Conservation (phyloP, 1,140 invertebrate genomes). For the Adoxophyes honmai region DNA sequence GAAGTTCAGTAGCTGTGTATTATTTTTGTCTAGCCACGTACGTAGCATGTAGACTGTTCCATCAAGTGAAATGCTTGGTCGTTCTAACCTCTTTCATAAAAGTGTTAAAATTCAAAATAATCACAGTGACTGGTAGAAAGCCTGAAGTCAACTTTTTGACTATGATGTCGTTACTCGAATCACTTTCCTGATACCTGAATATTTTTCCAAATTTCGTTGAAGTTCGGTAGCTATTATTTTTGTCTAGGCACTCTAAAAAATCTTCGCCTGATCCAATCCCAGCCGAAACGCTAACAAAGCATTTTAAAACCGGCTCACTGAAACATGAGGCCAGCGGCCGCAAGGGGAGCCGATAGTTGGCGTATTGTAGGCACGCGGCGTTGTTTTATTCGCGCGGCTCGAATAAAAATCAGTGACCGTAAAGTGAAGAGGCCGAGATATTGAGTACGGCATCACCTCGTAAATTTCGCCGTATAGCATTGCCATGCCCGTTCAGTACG, state of each 20-base stretch:
- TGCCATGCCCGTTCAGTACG: constrained; percentile 24
- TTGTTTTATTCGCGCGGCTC: constrained; percentile 41
- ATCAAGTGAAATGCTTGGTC: too few relatives aligned
- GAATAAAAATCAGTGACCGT: constrained; percentile 71
- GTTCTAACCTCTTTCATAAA: too few relatives aligned
- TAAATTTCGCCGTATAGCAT: constrained; percentile 57
- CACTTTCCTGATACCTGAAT: not conserved
- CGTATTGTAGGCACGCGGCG: constrained; percentile 19
- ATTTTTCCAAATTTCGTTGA: not conserved
- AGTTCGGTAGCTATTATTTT: constrained; percentile 1
- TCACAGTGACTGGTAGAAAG: too few relatives aligned
- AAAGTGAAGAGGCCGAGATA: constrained; percentile 62
- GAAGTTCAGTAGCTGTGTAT: too few relatives aligned
- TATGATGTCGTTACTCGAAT: too few relatives aligned
- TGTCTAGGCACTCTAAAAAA: too few relatives aligned
- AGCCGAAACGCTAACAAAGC: not conserved
- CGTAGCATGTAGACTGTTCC: too few relatives aligned
- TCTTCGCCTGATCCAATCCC: not conserved
- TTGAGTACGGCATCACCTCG: constrained; percentile 55
- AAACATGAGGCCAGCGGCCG: not conserved
- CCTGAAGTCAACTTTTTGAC: too few relatives aligned
- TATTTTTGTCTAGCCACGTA: too few relatives aligned
- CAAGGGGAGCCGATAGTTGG: constrained; percentile 19
- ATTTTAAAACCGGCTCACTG: not conserved
- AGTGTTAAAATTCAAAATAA: too few relatives aligned